phyloP scores from a whole-genome alignment of 2,113 vertebrate genomes.

The Muscicapa adusta region DNA sequence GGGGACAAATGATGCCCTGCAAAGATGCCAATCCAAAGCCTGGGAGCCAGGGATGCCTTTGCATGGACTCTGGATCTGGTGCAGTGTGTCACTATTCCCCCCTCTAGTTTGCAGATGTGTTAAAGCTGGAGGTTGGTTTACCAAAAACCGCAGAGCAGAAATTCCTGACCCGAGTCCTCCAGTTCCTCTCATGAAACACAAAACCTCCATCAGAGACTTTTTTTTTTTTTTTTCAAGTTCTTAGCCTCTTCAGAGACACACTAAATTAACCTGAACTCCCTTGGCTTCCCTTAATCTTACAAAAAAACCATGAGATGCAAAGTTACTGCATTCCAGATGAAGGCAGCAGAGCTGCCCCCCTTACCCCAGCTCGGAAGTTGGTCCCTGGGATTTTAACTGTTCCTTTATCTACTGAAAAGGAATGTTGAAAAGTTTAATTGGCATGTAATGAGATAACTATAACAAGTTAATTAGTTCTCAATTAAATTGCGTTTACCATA shows the following conservation, averaged over 20 bases:
- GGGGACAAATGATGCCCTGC: not conserved
- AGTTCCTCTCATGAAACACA: not conserved
- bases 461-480: conserved; percentile 79
- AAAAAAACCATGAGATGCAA: not conserved
- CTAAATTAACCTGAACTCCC: conserved; percentile 27
- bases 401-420: conserved; percentile 71
- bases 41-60: not conserved
- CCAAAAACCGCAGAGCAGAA: not conserved
- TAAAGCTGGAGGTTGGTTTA: not conserved
- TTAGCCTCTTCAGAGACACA: not conserved
- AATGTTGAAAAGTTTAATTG: conserved; percentile 75
- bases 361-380: not conserved
- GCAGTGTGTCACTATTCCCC: not conserved
- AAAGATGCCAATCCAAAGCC: not conserved
- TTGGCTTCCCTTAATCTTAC: conserved; percentile 19
- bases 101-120: not conserved
- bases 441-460: conserved; percentile 74
- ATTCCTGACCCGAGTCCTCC: not conserved
- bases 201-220: not conserved
- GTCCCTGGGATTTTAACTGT: conserved; percentile 45
- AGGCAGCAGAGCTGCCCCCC: not conserved
- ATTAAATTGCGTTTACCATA: conserved; percentile 72
- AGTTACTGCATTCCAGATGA: not conserved
- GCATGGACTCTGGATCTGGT: accelerated
- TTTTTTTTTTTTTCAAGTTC: not conserved